phyloP scores from a whole-genome alignment of 2,888 invertebrate species.

The Meteorus cinctellus region DNA sequence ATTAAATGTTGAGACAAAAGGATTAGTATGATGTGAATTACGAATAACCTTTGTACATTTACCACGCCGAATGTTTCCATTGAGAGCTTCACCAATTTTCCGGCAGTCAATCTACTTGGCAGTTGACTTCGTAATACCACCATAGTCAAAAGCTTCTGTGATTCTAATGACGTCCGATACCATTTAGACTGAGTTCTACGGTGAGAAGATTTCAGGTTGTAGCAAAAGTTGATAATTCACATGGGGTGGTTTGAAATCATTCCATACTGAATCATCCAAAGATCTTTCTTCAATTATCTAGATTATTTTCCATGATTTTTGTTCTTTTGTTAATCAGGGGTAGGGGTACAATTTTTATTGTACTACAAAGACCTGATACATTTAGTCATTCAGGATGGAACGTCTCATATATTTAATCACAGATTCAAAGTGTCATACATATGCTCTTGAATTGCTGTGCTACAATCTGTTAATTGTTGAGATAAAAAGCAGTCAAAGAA shows the following conservation, averaged over 20 bases:
- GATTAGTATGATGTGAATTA: no score
- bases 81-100: constrained; percentile 36
- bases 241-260: neutral
- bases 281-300: no score
- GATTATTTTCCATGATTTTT: no score
- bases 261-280: no score
- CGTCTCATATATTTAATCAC: neutral
- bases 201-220: neutral
- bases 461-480: constrained; percentile 40
- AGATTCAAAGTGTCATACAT: constrained; percentile 6
- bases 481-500: constrained; percentile 34
- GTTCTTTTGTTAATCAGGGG: no score
- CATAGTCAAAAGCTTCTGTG: constrained; percentile 33
- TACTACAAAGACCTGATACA: no score
- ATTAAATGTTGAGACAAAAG: no score
- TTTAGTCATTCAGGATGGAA: no score
- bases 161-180: constrained; percentile 35
- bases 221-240: neutral
- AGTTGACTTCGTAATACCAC: constrained; percentile 36
- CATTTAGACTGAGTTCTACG: constrained; percentile 26
- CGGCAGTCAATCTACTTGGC: constrained; percentile 34
- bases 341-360: no score
- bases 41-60: neutral
- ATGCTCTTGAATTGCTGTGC: constrained; percentile 19
- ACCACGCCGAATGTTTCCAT: constrained; percentile 42